These are phyloP conservation scores for Muricea muricata DNA, from an alignment of 92 coral and sea anemone species.

Conservation along the genomic window DNA sequence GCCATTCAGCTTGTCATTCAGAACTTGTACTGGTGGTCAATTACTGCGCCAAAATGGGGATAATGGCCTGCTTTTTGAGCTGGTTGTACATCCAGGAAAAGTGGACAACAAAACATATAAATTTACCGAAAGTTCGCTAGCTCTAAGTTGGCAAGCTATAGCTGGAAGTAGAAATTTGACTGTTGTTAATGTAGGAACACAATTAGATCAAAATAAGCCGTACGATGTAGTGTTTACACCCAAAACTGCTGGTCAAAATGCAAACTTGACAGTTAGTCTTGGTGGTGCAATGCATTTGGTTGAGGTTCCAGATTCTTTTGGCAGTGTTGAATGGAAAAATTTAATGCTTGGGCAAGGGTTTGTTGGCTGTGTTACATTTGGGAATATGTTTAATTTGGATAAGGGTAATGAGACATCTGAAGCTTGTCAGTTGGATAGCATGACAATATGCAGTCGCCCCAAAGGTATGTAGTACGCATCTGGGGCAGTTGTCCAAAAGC, in stretches of 20 bases:
- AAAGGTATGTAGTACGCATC: slow-evolving; percentile 65
- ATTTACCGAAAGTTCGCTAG: slow-evolving; percentile 74
- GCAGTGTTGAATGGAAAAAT: slow-evolving; percentile 59
- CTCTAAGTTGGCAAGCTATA: slow-evolving; percentile 73
- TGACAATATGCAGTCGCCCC: slow-evolving; percentile 58
- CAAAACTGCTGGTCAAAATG: slow-evolving; percentile 63
- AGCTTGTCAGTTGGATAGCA: slow-evolving; percentile 71
- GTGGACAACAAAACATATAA: slow-evolving; percentile 66
- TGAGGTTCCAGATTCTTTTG: slow-evolving; percentile 65
- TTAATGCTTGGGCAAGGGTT: slow-evolving; percentile 82
- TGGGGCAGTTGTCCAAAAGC: too few relatives aligned
- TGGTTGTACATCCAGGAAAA: slow-evolving; percentile 70
- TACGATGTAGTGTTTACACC: slow-evolving; percentile 74
- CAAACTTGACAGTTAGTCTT: slow-evolving; percentile 62
- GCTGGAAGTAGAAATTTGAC: slow-evolving; percentile 43
- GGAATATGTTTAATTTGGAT: slow-evolving; percentile 51
- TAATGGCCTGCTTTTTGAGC: slow-evolving; percentile 60
- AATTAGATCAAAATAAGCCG: slow-evolving; percentile 75
- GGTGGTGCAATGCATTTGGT: slow-evolving; percentile 57
- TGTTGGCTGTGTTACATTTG: slow-evolving; percentile 91
- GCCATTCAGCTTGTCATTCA: slow-evolving; percentile 78
- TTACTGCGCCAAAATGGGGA: slow-evolving; percentile 77
- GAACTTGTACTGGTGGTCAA: slow-evolving; percentile 90
- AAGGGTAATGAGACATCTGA: slow-evolving; percentile 31
- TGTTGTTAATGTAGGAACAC: slow-evolving; percentile 66